Conservation (phyloP, 2,113 vertebrate genomes). For the Grammomys surdaster region DNA sequence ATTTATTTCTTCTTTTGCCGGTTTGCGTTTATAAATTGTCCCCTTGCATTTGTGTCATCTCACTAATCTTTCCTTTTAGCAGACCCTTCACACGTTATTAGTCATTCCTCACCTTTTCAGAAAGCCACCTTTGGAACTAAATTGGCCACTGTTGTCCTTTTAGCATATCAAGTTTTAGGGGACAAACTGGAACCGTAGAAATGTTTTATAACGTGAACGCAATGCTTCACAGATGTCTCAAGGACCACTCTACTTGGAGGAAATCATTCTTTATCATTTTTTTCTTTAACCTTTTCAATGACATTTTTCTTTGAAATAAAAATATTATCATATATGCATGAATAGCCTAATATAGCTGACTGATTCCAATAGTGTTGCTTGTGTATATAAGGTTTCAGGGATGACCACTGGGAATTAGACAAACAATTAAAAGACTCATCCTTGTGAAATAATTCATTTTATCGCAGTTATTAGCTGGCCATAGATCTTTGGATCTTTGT, state of each 20-base stretch:
- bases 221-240: slow-evolving; percentile 32
- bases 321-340: not conserved
- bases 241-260: slow-evolving; percentile 25
- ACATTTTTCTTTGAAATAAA: slow-evolving; percentile 27
- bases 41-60: slow-evolving; percentile 73
- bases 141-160: slow-evolving; percentile 54
- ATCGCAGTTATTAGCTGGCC: not conserved
- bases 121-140: slow-evolving; percentile 60
- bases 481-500: not conserved
- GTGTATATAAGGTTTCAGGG: not conserved
- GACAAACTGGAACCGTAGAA: slow-evolving; percentile 26
- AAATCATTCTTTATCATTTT: slow-evolving; percentile 18
- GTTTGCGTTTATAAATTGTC: slow-evolving; percentile 69
- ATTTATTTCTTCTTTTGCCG: slow-evolving; percentile 75
- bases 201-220: slow-evolving; percentile 52
- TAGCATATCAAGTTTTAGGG: slow-evolving; percentile 49
- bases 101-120: not conserved
- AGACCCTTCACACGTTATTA: slow-evolving; percentile 68
- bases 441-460: not conserved
- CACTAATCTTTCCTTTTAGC: slow-evolving; percentile 70
- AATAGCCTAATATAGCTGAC: not conserved
- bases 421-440: not conserved
- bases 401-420: not conserved
- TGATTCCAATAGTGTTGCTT: not conserved
- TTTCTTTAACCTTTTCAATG: not conserved